Evolutionary conservation across 2,113 vertebrate genomes (phyloP).

Genomic region (Reinhardtius hippoglossoides): DNA sequence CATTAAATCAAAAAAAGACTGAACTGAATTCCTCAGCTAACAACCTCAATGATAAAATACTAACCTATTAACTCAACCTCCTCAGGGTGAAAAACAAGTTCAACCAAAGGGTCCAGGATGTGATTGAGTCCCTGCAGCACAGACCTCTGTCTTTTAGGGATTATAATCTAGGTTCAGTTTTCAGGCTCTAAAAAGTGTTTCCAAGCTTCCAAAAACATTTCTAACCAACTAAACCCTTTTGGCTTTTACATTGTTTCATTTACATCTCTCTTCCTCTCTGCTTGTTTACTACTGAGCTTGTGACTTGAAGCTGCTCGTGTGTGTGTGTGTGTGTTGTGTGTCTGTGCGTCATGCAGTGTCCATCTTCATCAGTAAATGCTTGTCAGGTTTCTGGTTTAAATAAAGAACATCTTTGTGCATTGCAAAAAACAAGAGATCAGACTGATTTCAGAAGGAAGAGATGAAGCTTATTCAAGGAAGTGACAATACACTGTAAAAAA

Average conservation of each 20-base stretch:
- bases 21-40: slow-evolving; percentile 79
- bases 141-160: neutral
- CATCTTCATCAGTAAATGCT: slow-evolving; percentile 8
- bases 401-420: neutral
- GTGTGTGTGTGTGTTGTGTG: slow-evolving; percentile 23
- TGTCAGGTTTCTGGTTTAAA: slow-evolving; percentile 32
- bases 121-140: slow-evolving; percentile 7
- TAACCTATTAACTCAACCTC: slow-evolving; percentile 54
- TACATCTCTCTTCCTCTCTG: neutral
- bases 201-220: slow-evolving; percentile 8
- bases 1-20: slow-evolving; percentile 71
- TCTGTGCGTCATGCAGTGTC: slow-evolving; percentile 7
- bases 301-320: slow-evolving; percentile 17
- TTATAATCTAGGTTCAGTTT: neutral
- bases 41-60: slow-evolving; percentile 46
- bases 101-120: slow-evolving; percentile 9
- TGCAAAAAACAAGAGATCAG: too few relatives aligned
- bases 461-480: slow-evolving; percentile 4
- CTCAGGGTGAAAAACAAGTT: slow-evolving; percentile 15
- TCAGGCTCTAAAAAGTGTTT: neutral
- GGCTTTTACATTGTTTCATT: neutral
- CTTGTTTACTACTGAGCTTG: slow-evolving; percentile 1
- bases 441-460: neutral
- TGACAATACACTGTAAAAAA: neutral
- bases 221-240: slow-evolving; percentile 14